Evolutionary conservation across 1,140 invertebrate species (phyloP).

Genomic region (Cherax destructor): DNA sequence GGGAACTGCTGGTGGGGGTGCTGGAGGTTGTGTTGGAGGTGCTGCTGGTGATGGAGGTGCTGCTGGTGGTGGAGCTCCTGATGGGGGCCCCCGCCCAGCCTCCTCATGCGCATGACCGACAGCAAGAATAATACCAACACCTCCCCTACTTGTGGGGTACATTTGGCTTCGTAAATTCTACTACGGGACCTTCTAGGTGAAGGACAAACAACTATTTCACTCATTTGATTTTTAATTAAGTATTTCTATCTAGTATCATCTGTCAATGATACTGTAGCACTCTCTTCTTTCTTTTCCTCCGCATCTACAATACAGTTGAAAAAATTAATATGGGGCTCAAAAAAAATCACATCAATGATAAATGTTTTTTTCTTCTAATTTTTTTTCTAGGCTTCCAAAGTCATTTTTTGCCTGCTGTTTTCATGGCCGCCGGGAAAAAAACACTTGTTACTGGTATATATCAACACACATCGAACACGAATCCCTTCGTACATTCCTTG

Average conservation of each 20-base stretch:
- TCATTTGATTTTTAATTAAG: neutral
- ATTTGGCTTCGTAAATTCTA: neutral
- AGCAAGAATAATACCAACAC: neutral
- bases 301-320: conserved; percentile 14
- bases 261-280: conserved; percentile 10
- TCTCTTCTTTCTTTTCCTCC: neutral
- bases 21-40: neutral
- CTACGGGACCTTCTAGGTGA: neutral
- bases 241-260: conserved; percentile 10
- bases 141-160: neutral
- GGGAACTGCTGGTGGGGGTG: conserved; percentile 5
- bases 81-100: conserved; percentile 32
- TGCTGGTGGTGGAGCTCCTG: conserved; percentile 29
- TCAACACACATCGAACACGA: neutral
- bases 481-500: neutral
- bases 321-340: neutral
- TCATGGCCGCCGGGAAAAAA: neutral
- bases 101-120: conserved; percentile 60
- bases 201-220: neutral
- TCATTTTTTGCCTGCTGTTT: neutral
- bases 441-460: neutral
- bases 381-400: neutral
- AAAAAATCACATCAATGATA: neutral
- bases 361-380: too few species aligned
- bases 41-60: conserved; percentile 3